Base-by-base conservation (phyloP, 2,888 invertebrate genomes). In the Labia minor region DNA sequence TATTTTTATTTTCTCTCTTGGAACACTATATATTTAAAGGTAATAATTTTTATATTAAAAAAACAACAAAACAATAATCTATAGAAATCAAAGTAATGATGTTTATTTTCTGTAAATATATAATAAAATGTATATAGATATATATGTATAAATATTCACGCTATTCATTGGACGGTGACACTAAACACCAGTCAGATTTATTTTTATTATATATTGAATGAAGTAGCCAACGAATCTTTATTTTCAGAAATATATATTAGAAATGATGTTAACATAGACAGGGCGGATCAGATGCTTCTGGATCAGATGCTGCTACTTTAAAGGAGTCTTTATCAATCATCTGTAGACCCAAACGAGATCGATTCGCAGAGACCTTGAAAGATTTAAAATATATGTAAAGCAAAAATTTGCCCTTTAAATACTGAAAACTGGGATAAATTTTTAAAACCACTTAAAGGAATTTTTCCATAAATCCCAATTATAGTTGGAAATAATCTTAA, bases 331-430 rank as follows among this genome's bases (percentile, higher is more conserved):
- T 67, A 64, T 90, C 89, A 76, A 91, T 82, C 8, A 86, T 85
- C 74, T 92, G 90, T 65, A 92, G 78, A 73, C 91, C 92, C 77
- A 91, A 84, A 73, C 88, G 83, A n/a, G 91, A 90, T 72, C 91
- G 81, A 74, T 90, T 92, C 20, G 88, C 85, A 72, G 49, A 49
- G 2, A 49, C 49, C 49, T 33, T n/a, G 49, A 49, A 49, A 33
- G 11, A 33, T 8, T 8, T 8, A 33, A 33, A 33, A 8, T 33
- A 33, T 8, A 33, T n/a, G n/a, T n/a, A n/a, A n/a, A n/a, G n/a
- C n/a, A n/a, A n/a, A n/a, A n/a, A n/a, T n/a, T n/a, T n/a, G n/a
- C n/a, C n/a, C n/a, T n/a, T n/a, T n/a, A n/a, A n/a, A n/a, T n/a
- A n/a, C n/a, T n/a, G n/a, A n/a, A n/a, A n/a, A n/a, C n/a, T n/a